Percentiles rank a stretch among this genome's conserved stretches.
These are phyloP conservation scores for Phoeniculus purpureus DNA, from an alignment of 2,797 vertebrate species.

Conservation along the genomic window DNA sequence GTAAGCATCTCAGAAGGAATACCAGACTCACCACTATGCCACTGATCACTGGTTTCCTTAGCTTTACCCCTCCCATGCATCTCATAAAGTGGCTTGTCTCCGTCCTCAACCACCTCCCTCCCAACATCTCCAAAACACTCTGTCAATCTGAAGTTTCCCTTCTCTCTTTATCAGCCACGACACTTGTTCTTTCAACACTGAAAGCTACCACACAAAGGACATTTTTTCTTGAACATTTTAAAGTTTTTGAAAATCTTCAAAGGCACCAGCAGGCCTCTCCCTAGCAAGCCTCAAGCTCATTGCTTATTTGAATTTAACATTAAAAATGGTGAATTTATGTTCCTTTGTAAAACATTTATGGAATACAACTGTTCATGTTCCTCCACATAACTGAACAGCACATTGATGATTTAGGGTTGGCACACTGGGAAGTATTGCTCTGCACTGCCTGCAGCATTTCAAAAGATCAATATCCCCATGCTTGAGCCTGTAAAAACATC, in stretches of 20 bases:
- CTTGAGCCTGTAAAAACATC: background rate
- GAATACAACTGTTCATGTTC: background rate
- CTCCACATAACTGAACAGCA: background rate
- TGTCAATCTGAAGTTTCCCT: background rate
- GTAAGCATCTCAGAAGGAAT: slow-evolving; percentile 24
- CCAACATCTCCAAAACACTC: background rate
- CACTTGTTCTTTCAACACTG: background rate
- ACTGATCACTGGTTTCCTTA: accelerated
- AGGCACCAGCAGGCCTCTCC: background rate
- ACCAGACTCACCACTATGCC: background rate
- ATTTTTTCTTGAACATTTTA: background rate
- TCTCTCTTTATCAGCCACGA: background rate
- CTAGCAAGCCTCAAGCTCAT: background rate
- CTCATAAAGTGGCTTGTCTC: background rate
- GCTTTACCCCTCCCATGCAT: background rate
- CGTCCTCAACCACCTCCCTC: background rate
- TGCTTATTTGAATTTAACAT: background rate
- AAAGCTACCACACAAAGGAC: background rate
- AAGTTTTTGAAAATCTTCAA: background rate
- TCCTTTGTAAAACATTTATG: background rate
- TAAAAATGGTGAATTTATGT: background rate
- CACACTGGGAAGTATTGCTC: background rate
- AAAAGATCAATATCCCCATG: background rate
- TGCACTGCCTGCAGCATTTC: background rate
- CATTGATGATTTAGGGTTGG: background rate